These are phyloP conservation scores for Anorthoa munda DNA, from an alignment of 2,888 invertebrate species.

Conservation along the genomic window DNA sequence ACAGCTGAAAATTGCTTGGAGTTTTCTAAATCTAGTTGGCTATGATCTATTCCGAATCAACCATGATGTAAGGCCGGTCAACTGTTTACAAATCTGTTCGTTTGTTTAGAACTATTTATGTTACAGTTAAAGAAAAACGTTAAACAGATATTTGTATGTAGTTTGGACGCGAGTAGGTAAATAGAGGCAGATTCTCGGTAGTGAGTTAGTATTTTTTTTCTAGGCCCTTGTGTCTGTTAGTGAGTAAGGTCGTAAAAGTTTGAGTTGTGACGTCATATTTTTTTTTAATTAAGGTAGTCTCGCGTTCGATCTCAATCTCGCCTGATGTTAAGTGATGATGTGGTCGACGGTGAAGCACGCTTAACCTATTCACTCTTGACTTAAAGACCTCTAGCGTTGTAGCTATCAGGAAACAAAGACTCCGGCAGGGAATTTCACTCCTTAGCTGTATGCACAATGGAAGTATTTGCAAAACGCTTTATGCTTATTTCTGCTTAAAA, in stretches of 20 bases:
- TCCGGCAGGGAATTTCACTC: too few species aligned
- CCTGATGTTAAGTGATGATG: too few species aligned
- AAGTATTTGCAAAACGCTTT: too few species aligned
- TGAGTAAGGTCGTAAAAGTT: not conserved
- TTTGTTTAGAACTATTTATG: constrained; percentile 57
- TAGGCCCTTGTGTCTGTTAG: constrained; percentile 4
- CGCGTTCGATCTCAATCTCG: too few species aligned
- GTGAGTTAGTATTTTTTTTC: constrained; percentile 7
- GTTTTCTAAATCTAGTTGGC: constrained; percentile 20
- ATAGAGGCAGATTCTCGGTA: constrained; percentile 17
- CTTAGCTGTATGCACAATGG: too few species aligned
- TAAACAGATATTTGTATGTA: constrained; percentile 34
- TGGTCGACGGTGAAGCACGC: too few species aligned
- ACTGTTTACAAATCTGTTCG: constrained; percentile 44
- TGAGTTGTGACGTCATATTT: not conserved
- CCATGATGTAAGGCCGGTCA: constrained; percentile 46
- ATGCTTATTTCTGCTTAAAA: too few species aligned
- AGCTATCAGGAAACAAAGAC: too few species aligned
- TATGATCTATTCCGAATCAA: constrained; percentile 50
- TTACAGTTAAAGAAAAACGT: constrained; percentile 52
- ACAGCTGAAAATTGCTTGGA: constrained; percentile 17
- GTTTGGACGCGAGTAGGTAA: constrained; percentile 25
- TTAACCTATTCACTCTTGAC: too few species aligned
- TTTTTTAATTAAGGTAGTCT: too few species aligned
- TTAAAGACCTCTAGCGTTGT: too few species aligned